Evolutionary conservation across 2,888 invertebrate genomes (phyloP), one percentile per base, ranked within the genome.

Genomic region (Coenonympha arcania): DNA sequence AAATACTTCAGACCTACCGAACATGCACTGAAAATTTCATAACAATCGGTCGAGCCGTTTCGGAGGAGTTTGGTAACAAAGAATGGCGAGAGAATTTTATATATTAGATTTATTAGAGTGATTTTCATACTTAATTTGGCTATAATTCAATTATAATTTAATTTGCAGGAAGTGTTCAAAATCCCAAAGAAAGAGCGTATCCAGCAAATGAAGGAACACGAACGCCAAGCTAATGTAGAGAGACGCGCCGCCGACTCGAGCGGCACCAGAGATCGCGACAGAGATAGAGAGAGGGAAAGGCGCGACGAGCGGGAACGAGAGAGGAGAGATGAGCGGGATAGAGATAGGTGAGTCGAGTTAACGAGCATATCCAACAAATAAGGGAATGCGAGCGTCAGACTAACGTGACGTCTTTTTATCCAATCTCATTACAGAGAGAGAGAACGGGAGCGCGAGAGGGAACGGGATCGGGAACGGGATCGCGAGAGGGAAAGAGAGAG

Each of bases 171-270:
- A 69, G 87, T 89, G 18, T 98, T 96, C 75, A 92, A 95, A 71
- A 98, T 97, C 68, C 98, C 98, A 1, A 96, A 96, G 79, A 95
- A 95, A 62, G 95, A 97, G 71, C 89, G 95, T 49, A 93, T 96
- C 54, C 96, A 97, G 69, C 95, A 96, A 76, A 95, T 97, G 93
- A 96, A 96, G 70, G 95, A 95, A 69, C 96, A 96, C 69, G 98
- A 98, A 80, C 87, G 95, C 28, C 95, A 96, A 86, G 96, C 95
- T 5, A 94, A 94, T 83, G 88, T 86, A 0, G 86, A 84, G 43
- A 64, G 84, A 1, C 71, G 85, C 18, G 85, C 84, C 11, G 86
- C 85, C 0, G 86, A 84, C 54, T 82, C 84, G 0, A 86, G 84
- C 50, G 87, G 83, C 0, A 66, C 81, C 2, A 65, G 83, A 0